Base-by-base conservation (phyloP, 2,797 vertebrate species). In the Nyctibius grandis region DNA sequence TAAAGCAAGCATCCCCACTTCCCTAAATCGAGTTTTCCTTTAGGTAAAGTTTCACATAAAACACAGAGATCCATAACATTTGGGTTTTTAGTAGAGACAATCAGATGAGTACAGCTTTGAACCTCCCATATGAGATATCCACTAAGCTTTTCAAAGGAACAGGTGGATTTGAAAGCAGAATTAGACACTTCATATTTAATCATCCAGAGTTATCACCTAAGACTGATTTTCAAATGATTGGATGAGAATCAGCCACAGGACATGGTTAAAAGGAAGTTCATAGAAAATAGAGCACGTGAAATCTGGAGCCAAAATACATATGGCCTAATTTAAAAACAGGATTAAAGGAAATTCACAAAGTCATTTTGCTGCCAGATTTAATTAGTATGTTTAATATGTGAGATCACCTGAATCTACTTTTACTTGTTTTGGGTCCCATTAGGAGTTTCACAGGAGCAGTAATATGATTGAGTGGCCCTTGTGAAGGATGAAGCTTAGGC, bases 381-480 rank as follows among this genome's bases (percentile, higher is more conserved):
- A 95, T 95, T 91, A 97, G 81, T 88, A 85, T 86, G 77, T 95
- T 94, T 96, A 84, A 89, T 89, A 92, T 51, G 74, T 80, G 82
- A 95, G 88, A 96, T 97, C 94, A 91, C 95, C 95, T 97, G 82
- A 88, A 90, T 85, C 85, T 84, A 91, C 87, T 89, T 91, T 88
- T 85, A 83, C 95, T 96, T 93, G 91, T 88, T 91, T 83, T 95
- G 95, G 81, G 74, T 93, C 94, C 95, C 92, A 95, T 94, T 96
- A 96, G 64, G 88, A 89, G 89, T 85, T 95, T 94, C 88, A 82
- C 89, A 92, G 95, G 72, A 95, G 81, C 94, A 85, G 45, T 96
- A 97, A 97, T 96, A 88, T 88, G 94, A 96, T 95, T 97, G 95
- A 96, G 90, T 95, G 86, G 94, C 75, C 90, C 75, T 95, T 94